Conservation (phyloP, 2,797 vertebrate genomes). For the Amblyraja radiata region DNA sequence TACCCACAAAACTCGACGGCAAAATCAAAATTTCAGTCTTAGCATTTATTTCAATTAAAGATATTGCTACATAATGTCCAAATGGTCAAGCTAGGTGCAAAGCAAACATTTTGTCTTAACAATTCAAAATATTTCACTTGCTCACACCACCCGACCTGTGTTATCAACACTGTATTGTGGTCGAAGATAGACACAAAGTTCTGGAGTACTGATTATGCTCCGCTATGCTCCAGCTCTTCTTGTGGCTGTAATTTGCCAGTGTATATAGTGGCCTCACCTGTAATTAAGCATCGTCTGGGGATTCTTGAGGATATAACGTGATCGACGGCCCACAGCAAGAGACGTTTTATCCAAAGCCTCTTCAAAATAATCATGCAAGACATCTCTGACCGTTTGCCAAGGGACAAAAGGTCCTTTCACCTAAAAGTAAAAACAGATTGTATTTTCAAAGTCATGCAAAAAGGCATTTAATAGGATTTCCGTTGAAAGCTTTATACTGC, state of each 20-base stretch:
- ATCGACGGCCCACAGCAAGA: slow-evolving; percentile 74
- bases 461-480: neutral
- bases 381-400: slow-evolving; percentile 82
- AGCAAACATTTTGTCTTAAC: neutral
- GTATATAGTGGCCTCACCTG: slow-evolving; percentile 59
- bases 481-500: no score
- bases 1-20: neutral
- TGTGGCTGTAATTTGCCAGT: neutral
- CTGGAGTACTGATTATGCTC: no score
- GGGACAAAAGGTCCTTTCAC: slow-evolving; percentile 78
- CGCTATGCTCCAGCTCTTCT: neutral
- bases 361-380: slow-evolving; percentile 78
- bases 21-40: neutral
- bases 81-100: neutral
- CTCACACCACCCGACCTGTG: neutral
- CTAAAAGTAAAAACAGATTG: slow-evolving; percentile 50
- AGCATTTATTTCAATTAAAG: neutral
- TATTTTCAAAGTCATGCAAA: neutral
- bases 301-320: slow-evolving; percentile 85
- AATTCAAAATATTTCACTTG: neutral
- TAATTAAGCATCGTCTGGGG: slow-evolving; percentile 86
- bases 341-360: slow-evolving; percentile 91
- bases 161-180: neutral
- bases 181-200: neutral
- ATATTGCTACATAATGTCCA: neutral